Evolutionary conservation across 2,888 invertebrate genomes (phyloP).

Genomic region (Orthosia incerta): DNA sequence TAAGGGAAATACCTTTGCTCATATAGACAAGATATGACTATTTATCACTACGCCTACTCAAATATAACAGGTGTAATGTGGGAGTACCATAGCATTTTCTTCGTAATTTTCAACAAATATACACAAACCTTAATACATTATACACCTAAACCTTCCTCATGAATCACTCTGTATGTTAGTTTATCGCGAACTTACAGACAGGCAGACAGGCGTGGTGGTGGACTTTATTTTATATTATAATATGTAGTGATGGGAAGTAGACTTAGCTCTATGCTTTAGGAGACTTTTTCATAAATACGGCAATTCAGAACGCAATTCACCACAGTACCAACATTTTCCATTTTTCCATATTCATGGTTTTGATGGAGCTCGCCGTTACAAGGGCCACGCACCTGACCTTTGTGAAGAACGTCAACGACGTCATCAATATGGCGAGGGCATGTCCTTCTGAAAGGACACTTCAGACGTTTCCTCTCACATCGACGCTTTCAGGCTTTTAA

Average conservation of each 20-base stretch:
- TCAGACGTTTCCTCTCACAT: constrained; percentile 31
- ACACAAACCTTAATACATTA: no score
- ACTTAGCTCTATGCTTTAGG: no score
- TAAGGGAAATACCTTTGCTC: no score
- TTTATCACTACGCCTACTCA: background rate
- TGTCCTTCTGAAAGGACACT: constrained; percentile 34
- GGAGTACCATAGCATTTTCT: no score
- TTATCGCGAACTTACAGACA: no score
- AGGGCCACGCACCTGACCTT: constrained; percentile 52
- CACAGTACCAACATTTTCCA: background rate
- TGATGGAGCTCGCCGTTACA: constrained; percentile 17
- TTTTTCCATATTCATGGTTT: constrained; percentile 54
- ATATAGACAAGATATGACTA: background rate
- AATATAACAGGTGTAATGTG: no score
- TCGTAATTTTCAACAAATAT: no score
- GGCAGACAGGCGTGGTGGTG: no score
- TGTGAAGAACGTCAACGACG: constrained; percentile 29
- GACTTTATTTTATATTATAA: no score
- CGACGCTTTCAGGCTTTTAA: constrained; percentile 13
- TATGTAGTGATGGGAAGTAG: no score
- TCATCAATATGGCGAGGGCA: constrained; percentile 52
- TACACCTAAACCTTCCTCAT: no score
- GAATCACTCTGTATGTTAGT: no score
- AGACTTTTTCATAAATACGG: background rate
- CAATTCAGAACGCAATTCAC: background rate